A percentile compares a stretch with the other conserved stretches of the same genome.
These are phyloP conservation scores for Busseola fusca DNA, from an alignment of 2,888 invertebrate genomes.

Conservation along the genomic window DNA sequence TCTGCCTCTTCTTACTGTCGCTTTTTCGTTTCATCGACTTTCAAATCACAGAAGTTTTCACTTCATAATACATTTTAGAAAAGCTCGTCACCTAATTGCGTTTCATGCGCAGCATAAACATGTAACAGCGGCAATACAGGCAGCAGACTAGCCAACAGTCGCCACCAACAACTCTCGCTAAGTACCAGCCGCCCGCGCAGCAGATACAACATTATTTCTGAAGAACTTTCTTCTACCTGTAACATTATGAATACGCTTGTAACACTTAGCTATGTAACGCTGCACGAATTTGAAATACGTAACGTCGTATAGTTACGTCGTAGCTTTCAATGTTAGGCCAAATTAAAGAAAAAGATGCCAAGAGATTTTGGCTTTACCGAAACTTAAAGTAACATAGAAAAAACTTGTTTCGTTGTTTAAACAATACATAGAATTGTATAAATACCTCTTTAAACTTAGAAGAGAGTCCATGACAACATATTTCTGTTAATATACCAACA, in stretches of 20 bases:
- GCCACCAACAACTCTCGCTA: constrained; percentile 90
- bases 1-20: no score
- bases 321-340: not conserved
- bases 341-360: not conserved
- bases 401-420: not conserved
- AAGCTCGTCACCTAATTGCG: constrained; percentile 75
- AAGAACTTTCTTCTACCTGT: constrained; percentile 89
- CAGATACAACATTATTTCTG: constrained; percentile 90
- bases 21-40: no score
- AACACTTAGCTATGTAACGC: not conserved
- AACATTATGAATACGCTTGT: constrained; percentile 23
- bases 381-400: not conserved
- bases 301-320: not conserved
- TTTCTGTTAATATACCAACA: constrained; percentile 89
- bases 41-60: no score
- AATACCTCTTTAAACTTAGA: constrained; percentile 76
- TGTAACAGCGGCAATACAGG: constrained; percentile 90
- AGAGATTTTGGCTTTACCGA: not conserved
- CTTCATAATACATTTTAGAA: not conserved
- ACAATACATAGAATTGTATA: not conserved
- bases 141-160: constrained; percentile 88
- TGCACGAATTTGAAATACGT: not conserved
- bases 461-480: constrained; percentile 90
- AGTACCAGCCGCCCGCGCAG: constrained; percentile 91
- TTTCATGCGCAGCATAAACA: constrained; percentile 87